Evolutionary conservation across 2,113 vertebrate genomes (phyloP).

Genomic region (Neoarius graeffei): DNA sequence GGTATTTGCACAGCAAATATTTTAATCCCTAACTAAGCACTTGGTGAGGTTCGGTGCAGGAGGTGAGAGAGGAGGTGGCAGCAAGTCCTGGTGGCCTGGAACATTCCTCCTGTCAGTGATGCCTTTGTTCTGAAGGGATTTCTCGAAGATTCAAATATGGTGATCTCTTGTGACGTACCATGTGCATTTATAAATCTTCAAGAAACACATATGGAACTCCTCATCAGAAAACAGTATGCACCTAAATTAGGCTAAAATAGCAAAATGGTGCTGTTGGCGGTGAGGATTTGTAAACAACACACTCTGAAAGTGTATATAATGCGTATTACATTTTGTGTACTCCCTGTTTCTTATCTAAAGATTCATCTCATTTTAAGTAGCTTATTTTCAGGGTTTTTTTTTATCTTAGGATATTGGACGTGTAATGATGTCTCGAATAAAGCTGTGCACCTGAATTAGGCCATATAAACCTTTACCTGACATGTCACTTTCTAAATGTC

Average conservation of each 20-base stretch:
- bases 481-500: not conserved
- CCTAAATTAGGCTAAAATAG: not conserved
- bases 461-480: not conserved
- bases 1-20: conserved; percentile 83
- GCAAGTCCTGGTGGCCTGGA: conserved; percentile 66
- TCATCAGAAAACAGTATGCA: not conserved
- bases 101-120: conserved; percentile 73
- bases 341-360: not conserved
- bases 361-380: not conserved
- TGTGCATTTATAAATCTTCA: not conserved
- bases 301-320: not conserved
- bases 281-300: not conserved
- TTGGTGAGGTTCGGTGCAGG: conserved; percentile 71
- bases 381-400: not conserved
- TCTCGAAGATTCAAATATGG: conserved; percentile 68
- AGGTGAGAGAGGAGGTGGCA: conserved; percentile 38
- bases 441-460: not conserved
- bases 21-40: conserved; percentile 82
- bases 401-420: not conserved
- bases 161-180: conserved; percentile 55
- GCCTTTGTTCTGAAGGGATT: conserved; percentile 69
- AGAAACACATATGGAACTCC: not conserved
- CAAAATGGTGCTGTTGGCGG: not conserved
- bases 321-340: not conserved
- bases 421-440: not conserved